Base-by-base conservation (phyloP, 2,888 invertebrate species). In the Hypselothyrea guttata region DNA sequence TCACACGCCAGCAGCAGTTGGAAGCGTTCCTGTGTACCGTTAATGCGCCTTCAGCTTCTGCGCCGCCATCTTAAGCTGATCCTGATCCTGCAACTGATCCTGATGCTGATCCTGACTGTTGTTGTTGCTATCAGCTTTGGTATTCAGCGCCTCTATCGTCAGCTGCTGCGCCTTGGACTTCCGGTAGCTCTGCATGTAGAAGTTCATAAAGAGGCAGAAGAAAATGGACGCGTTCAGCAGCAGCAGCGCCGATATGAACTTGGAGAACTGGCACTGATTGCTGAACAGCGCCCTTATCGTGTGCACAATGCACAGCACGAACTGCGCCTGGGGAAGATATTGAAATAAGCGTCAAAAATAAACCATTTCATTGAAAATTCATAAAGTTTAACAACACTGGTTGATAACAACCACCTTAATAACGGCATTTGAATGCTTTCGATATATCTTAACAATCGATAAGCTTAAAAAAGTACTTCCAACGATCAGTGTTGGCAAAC, bases 121-220 rank as follows among this genome's bases (percentile, higher is more conserved):
- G 62, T 75, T 84, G 69, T 76, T 85, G 62, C 67, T 84, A 31
- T 73, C 70, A 5, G 56, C 52, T 46, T 63, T 67, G 64, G 47
- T 63, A 66, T 31, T 64, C 47, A 58, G 22, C 66, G 44, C 4
- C 48, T 37, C 28, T 60, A 61, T 31, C 8, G 41, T 13, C 51
- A 51, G 28, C 66, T 65, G 62, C 46, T 72, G 68, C 9, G 74
- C 76, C 69, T 77, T 79, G 47, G 84, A 63, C 59, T 88, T 90
- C 75, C 91, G 92, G 91, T 97, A 97, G 16, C 95, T 94, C 88
- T 94, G 94, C 72, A 94, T 92, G 91, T 98, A 98, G 92, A 98
- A 98, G 90, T 98, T 94, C 84, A 94, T 94, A 92, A 98, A 98
- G 56, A 98, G 93, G 11, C 92, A 93, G 90, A 98, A 96, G 92